Evolutionary conservation across 2,113 vertebrate species (phyloP), one percentile per base, ranked within the genome.

Genomic region (Pluvialis apricaria): DNA sequence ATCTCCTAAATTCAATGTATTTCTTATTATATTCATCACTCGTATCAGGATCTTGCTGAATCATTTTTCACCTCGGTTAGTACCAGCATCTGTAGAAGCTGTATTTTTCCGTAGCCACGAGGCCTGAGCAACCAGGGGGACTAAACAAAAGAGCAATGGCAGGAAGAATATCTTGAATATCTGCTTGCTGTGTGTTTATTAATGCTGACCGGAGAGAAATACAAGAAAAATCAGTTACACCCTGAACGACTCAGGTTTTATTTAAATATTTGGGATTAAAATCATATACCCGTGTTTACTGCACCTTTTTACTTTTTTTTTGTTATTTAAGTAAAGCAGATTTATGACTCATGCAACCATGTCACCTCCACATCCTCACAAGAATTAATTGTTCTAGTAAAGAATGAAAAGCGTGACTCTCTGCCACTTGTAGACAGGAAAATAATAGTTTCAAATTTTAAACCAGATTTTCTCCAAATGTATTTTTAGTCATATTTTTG

Each of bases 71-170:
- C 40, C 13, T 31, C 58, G 16, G 5, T 79, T 85, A 61, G 31
- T 44, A 61, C 4, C 21, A 72, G 6, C 3, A 52, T 36, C 11
- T 0, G 0, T 70, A 57, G 21, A 15, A 54, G 9, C 0, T 34
- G 5, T 82, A 1, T 66, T 26, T 88, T 82, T 83, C 52, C 38
- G 13, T 28, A 79, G 28, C 13, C 6, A 9, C 44, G 51, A 75
- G 64, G 21, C 8, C 26, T 79, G n/a, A 75, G 11, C 8, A 78
- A 36, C 12, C 8, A 91, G 18, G 5, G 5, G 10, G 9, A 36
- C 12, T 76, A 40, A 87, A 60, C 7, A 47, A 54, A 85, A 82
- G n/a, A 79, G 1, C 12, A 34, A 2, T 13, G 32, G 4, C 9
- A 49, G 24, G 16, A 87, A 60, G 10, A 31, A 24, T 34, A 11